Conservation (phyloP, 1,140 invertebrate genomes). For the Drosophila subobscura region DNA sequence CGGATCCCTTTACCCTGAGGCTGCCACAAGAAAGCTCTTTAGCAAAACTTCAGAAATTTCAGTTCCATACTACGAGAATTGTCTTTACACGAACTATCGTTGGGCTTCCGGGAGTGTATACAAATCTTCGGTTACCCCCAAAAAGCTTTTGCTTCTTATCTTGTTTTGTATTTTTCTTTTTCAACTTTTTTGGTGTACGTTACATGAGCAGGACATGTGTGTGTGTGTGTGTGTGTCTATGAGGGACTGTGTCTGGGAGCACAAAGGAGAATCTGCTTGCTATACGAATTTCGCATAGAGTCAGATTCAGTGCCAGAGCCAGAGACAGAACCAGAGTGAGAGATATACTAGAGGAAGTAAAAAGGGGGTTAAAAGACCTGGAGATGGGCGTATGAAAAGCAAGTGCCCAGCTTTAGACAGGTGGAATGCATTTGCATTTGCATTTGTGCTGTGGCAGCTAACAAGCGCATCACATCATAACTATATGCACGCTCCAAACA, state of each 20-base stretch:
- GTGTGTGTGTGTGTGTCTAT: conserved; percentile 26
- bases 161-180: conserved; percentile 13
- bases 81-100: too few relatives aligned
- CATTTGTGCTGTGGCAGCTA: conserved; percentile 63
- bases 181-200: conserved; percentile 27
- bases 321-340: background rate
- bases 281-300: conserved; percentile 41
- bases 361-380: conserved; percentile 2
- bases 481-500: conserved; percentile 49
- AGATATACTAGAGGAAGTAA: background rate
- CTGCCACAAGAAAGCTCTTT: too few relatives aligned
- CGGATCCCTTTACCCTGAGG: too few relatives aligned
- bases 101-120: too few relatives aligned
- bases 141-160: conserved; percentile 1
- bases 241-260: conserved; percentile 42
- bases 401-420: conserved; percentile 77
- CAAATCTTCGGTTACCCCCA: too few relatives aligned
- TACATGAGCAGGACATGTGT: conserved; percentile 33
- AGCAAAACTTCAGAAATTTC: too few relatives aligned
- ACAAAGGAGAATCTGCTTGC: conserved; percentile 62
- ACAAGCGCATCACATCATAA: conserved; percentile 75
- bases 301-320: background rate
- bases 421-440: conserved; percentile 66
- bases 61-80: too few relatives aligned
- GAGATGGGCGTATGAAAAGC: conserved; percentile 36